These are phyloP conservation scores for Malaclemys terrapin DNA, from an alignment of 2,113 vertebrate genomes.

Conservation along the genomic window DNA sequence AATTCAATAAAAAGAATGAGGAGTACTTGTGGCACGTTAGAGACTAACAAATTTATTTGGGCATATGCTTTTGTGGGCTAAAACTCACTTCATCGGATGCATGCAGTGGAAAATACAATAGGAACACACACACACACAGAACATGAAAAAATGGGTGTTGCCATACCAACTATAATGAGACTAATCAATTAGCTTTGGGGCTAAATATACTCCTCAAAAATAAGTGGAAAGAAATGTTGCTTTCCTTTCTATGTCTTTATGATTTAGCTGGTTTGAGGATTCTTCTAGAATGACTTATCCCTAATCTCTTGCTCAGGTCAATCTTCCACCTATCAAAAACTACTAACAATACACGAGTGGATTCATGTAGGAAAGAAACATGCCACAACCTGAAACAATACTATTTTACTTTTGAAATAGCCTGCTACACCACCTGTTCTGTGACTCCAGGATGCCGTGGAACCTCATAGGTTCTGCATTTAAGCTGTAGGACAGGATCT, in stretches of 20 bases:
- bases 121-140: too few relatives aligned
- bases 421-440: constrained; percentile 89
- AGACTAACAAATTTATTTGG: too few relatives aligned
- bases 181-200: background rate
- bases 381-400: constrained; percentile 46
- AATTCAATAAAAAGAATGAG: background rate
- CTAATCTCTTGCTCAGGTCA: background rate
- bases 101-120: too few relatives aligned
- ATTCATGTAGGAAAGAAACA: constrained; percentile 40
- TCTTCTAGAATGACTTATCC: constrained; percentile 12
- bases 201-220: background rate
- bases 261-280: background rate
- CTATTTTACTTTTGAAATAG: constrained; percentile 63
- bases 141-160: too few relatives aligned
- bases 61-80: too few relatives aligned
- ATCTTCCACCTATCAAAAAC: constrained; percentile 16
- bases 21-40: too few relatives aligned
- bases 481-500: constrained; percentile 92
- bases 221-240: background rate
- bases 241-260: background rate
- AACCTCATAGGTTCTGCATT: constrained; percentile 97
- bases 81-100: too few relatives aligned
- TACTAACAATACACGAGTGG: constrained; percentile 24
- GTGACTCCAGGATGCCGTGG: constrained; percentile 95
- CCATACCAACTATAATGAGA: too few relatives aligned